These are phyloP conservation scores for Gryllus bimaculatus DNA, from an alignment of 1,140 invertebrate species.

Conservation along the genomic window DNA sequence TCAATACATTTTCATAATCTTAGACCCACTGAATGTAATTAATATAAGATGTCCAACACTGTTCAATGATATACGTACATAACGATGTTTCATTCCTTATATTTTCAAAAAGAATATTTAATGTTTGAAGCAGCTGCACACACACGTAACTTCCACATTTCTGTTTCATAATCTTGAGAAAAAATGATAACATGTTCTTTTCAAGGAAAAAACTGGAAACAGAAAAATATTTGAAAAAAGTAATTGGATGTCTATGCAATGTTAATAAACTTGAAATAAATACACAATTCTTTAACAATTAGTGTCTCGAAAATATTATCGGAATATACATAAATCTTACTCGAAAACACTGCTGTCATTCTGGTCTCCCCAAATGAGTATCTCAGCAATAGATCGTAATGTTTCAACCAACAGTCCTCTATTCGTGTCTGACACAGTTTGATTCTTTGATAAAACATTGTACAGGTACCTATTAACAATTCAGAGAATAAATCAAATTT, in stretches of 20 bases:
- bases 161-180: slow-evolving; percentile 94
- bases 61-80: slow-evolving; percentile 60
- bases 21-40: background rate
- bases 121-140: slow-evolving; percentile 93
- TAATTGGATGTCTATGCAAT: too few species aligned
- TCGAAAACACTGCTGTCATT: slow-evolving; percentile 99
- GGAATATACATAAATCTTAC: slow-evolving; percentile 55
- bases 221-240: slow-evolving; percentile 23
- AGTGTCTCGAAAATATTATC: too few species aligned
- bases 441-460: slow-evolving; percentile 91
- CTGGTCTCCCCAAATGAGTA: slow-evolving; percentile 99
- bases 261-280: slow-evolving; percentile 11
- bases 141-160: slow-evolving; percentile 95
- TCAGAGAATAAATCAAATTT: background rate
- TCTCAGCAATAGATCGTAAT: slow-evolving; percentile 93
- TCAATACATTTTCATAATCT: too few species aligned
- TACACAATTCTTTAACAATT: slow-evolving; percentile 17
- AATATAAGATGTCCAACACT: background rate
- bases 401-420: slow-evolving; percentile 93
- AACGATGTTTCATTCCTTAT: slow-evolving; percentile 96
- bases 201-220: slow-evolving; percentile 91
- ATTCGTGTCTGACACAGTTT: slow-evolving; percentile 92
- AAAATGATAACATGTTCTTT: slow-evolving; percentile 98
- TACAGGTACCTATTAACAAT: slow-evolving; percentile 68
- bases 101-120: slow-evolving; percentile 99